phyloP scores from a whole-genome alignment of 2,797 vertebrate genomes.

The Girardinus metallicus region DNA sequence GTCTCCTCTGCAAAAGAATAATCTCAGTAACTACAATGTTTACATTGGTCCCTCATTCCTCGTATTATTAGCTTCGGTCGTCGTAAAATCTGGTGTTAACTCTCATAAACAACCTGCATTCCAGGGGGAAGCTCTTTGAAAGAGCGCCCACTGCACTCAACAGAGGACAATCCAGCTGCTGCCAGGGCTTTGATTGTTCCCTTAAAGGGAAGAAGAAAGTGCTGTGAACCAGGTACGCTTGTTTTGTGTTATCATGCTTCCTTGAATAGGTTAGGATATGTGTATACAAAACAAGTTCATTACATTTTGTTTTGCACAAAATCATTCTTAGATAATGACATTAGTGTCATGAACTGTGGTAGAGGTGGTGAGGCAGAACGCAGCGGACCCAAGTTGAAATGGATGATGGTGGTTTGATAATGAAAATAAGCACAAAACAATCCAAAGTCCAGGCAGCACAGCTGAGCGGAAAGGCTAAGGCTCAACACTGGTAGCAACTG shows the following conservation, averaged over 20 bases:
- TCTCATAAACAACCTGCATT: constrained; percentile 51
- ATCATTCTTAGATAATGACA: too few species aligned
- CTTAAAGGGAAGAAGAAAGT: constrained; percentile 20
- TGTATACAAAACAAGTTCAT: too few species aligned
- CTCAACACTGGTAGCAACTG: too few species aligned
- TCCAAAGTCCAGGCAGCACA: too few species aligned
- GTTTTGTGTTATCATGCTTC: neutral
- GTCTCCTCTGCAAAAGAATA: neutral
- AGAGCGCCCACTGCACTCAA: constrained; percentile 40
- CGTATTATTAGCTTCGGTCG: constrained; percentile 15
- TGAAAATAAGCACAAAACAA: too few species aligned
- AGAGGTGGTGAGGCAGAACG: too few species aligned
- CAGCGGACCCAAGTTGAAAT: too few species aligned
- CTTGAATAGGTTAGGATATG: too few species aligned
- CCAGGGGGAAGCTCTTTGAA: constrained; percentile 39
- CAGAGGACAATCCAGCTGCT: constrained; percentile 45
- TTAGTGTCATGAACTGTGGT: too few species aligned
- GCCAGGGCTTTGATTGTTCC: constrained; percentile 42
- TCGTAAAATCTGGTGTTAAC: constrained; percentile 37
- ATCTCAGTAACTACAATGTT: constrained; percentile 18
- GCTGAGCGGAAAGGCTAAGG: too few species aligned
- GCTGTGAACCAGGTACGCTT: constrained; percentile 38
- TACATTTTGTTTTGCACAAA: too few species aligned
- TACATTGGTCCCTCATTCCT: constrained; percentile 46
- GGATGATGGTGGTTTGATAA: too few species aligned